Evolutionary conservation across 2,797 vertebrate genomes (phyloP), one percentile per base, ranked within the genome.

Genomic region (Oreonectes daqikongensis): DNA sequence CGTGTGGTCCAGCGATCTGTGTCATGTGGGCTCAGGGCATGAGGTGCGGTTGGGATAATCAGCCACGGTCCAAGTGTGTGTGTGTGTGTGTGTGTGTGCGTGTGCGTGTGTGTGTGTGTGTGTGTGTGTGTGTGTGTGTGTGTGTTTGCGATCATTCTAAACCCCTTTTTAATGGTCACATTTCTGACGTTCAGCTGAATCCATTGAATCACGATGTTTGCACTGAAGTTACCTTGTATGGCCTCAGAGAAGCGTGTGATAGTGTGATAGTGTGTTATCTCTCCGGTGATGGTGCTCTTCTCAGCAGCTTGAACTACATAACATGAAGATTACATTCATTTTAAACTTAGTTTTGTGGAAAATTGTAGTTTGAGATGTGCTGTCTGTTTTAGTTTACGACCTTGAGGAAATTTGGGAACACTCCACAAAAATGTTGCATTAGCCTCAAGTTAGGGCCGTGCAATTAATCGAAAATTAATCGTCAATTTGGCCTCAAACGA

Each of bases 1-100:
- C 46, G 32, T 78, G 72, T 59, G 69, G 63, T 59, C 24, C 61
- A 18, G 61, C 1, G 6, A 42, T 30, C 10, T 80, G 61, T 78
- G 75, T 84, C 77, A 84, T 81, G 82, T 81, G 79, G 79, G 70
- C 9, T 11, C 24, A n/a, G 75, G 59, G 60, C 77, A 79, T 57
- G n/a, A 79, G 72, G 77, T 77, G 72, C 32, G 79, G 82, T 81
- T 69, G 28, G 75, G 32, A 76, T 26, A 79, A 60, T 14, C 22
- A 18, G 57, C 26, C 28, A 30, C 2, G 35, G 50, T 61, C 44
- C 24, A 32, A 24, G 22, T 60, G 17, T 40, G n/a, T 46, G 20
- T 40, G n/a, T 44, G 17, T 18, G 48, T 20, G 0, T 46, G 22
- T 40, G n/a, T 44, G 17, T 18, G 48, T 20, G n/a, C n/a, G n/a